phyloP scores from a whole-genome alignment of 2,888 invertebrate species.

The Nephrotoma flavescens region DNA sequence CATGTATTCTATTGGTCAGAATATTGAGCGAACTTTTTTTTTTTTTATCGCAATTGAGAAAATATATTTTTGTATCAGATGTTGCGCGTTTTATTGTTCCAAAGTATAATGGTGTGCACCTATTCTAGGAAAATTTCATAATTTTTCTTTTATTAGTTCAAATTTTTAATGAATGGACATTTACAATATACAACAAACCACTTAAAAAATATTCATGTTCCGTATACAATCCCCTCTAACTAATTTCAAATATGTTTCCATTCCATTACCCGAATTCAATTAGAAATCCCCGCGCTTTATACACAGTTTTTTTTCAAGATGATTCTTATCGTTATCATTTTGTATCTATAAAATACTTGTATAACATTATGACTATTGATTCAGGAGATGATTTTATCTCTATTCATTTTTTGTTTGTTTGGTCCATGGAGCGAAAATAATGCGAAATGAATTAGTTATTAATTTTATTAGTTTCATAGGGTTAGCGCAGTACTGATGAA shows the following conservation, averaged over 20 bases:
- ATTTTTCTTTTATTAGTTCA: background rate
- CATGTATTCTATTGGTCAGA: slow-evolving; percentile 2
- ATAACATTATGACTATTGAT: background rate
- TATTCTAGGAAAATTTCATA: background rate
- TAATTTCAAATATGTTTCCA: background rate
- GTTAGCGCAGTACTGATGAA: background rate
- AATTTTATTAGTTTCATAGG: background rate
- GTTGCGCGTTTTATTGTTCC: background rate
- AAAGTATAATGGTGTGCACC: background rate
- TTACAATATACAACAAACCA: background rate
- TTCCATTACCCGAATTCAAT: background rate
- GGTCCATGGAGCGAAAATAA: background rate
- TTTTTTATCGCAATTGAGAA: background rate
- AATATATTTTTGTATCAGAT: background rate
- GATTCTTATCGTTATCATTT: background rate
- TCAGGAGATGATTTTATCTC: background rate
- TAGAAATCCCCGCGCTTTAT: background rate
- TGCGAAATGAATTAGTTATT: background rate
- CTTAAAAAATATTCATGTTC: background rate
- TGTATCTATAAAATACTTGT: background rate
- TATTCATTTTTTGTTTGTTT: background rate
- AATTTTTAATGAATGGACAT: background rate
- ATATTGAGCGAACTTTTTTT: background rate
- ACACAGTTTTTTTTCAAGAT: background rate
- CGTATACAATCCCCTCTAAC: background rate